Base-by-base conservation (phyloP, 2,797 vertebrate genomes). In the Trachops cirrhosus region DNA sequence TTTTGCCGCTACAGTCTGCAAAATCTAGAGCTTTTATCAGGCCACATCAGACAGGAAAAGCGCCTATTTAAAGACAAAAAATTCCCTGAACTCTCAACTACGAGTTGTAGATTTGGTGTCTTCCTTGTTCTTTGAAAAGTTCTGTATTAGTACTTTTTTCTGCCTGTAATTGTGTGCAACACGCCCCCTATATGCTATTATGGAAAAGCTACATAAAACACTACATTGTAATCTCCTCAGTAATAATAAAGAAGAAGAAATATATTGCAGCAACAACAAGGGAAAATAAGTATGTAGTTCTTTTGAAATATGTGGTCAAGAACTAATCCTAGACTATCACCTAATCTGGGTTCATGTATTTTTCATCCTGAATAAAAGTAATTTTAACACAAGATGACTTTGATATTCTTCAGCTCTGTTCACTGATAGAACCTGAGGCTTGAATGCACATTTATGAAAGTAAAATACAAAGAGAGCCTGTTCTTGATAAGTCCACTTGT, bases 311-410 rank as follows among this genome's bases (percentile, higher is more conserved):
- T 98, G 97, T 99, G 98, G 96, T 98, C 98, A 99, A 99, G 98
- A 98, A 86, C 89, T 98, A 98, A 98, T 98, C 98, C 98, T 98
- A 99, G 97, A 98, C 98, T 98, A 98, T 95, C 96, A 96, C 99
- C 98, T 99, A 99, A 98, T 99, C 99, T 98, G 98, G 98, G 98
- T 98, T 98, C 97, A 98, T 98, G 89, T 98, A 98, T 97, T 98
- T 98, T 99, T 99, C 98, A 98, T 99, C 99, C 98, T 97, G 98
- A 99, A 99, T 99, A 99, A 99, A 99, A 97, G 95, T 97, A 95
- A 97, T 98, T 98, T 98, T 98, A 98, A 96, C 94, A 91, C 52
- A 91, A 89, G 73, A 75, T 54, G 93, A 86, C 89, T 96, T 71
- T 96, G 74, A 70, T 93, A 96, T 93, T 96, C 86, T 64, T 93